These are phyloP conservation scores for Paramormyrops kingsleyae DNA, from an alignment of 2,113 vertebrate genomes.

Conservation along the genomic window DNA sequence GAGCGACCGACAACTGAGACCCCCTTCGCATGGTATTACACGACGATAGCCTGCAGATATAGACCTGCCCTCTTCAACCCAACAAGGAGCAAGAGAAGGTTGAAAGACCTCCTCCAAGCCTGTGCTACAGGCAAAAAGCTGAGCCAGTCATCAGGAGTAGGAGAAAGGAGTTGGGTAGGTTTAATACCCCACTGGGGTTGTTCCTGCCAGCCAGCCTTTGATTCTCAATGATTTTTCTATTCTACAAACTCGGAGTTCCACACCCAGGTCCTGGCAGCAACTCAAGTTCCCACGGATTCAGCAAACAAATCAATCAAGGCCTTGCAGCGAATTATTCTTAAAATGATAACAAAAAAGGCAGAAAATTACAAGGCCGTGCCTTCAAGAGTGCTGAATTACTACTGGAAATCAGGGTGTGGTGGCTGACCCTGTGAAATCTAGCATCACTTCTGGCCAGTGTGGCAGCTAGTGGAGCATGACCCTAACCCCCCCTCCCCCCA, in stretches of 20 bases:
- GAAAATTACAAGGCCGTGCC: neutral
- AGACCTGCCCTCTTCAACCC: neutral
- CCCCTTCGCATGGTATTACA: neutral
- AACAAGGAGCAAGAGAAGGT: neutral
- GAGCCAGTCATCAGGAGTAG: neutral
- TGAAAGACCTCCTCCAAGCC: neutral
- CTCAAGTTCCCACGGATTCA: neutral
- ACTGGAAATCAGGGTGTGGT: neutral
- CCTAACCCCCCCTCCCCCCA: neutral
- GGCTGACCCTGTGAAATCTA: neutral
- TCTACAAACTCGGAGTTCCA: neutral
- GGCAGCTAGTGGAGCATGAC: neutral
- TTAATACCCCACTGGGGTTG: neutral
- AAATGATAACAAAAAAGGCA: neutral
- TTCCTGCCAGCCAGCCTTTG: neutral
- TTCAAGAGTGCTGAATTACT: neutral
- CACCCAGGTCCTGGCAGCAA: neutral
- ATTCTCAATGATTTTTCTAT: neutral
- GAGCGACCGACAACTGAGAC: neutral
- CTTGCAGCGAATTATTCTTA: neutral
- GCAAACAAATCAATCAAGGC: neutral
- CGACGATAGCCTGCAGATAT: neutral
- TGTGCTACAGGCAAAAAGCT: neutral
- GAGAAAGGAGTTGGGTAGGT: neutral
- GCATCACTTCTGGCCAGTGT: neutral